phyloP scores from a whole-genome alignment of 1,140 invertebrate species.

The Drosophila sechellia region DNA sequence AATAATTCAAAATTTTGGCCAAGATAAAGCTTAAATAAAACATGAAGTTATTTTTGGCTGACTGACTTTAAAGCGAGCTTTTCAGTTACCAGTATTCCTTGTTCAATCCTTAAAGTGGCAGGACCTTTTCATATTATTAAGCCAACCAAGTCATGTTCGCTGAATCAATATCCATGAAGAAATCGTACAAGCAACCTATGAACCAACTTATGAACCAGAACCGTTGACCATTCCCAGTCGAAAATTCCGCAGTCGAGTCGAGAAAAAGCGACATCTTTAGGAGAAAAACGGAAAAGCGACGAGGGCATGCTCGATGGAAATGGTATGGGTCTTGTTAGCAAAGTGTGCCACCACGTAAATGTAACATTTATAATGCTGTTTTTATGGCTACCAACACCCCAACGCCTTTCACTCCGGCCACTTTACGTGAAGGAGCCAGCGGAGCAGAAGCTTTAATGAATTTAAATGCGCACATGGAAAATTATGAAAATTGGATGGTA shows the following conservation, averaged over 20 bases:
- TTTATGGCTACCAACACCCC: conserved; percentile 59
- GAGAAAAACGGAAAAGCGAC: not conserved
- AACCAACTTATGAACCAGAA: conserved; percentile 21
- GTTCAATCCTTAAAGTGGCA: not conserved
- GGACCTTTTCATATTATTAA: not conserved
- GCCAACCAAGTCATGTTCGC: conserved; percentile 12
- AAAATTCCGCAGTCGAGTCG: conserved; percentile 4
- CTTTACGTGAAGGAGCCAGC: not conserved
- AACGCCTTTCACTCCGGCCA: conserved; percentile 24
- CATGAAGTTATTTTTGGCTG: conserved; percentile 5
- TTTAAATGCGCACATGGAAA: conserved; percentile 34
- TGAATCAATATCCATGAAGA: conserved; percentile 19
- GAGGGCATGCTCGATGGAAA: not conserved
- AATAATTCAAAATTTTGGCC: conserved; percentile 1
- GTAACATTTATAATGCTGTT: conserved; percentile 81
- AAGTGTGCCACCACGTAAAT: conserved; percentile 70
- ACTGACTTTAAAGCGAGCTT: too few species aligned
- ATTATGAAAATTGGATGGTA: conserved; percentile 6
- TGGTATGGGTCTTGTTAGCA: conserved; percentile 27
- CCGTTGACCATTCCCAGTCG: conserved; percentile 20
- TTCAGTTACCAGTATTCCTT: not conserved
- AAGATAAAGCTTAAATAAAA: conserved; percentile 15
- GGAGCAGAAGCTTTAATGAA: conserved; percentile 41
- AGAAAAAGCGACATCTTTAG: conserved; percentile 4
- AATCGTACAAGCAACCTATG: conserved; percentile 12